Percentiles rank a stretch among this genome's conserved stretches.
Evolutionary conservation across 2,797 vertebrate genomes (phyloP).

Genomic region (Aphelocoma californica): DNA sequence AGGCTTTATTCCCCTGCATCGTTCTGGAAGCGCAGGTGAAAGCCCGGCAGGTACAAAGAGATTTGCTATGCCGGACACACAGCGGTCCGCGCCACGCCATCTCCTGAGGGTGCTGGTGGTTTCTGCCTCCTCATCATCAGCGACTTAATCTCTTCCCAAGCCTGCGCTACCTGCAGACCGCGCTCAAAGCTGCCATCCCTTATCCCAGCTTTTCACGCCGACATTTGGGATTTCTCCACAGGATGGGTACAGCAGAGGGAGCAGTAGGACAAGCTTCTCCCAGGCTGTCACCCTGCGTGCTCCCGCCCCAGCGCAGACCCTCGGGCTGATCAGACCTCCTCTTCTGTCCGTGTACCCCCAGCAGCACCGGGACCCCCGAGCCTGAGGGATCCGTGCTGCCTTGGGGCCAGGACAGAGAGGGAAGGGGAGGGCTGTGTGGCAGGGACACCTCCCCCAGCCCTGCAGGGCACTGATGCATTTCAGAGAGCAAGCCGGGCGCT

Average conservation of each 20-base stretch:
- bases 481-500: background rate
- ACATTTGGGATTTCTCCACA: conserved; percentile 40
- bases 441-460: background rate
- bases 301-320: background rate
- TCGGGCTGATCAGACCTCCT: background rate
- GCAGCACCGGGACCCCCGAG: background rate
- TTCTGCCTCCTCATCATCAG: background rate
- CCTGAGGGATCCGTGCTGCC: background rate
- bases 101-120: background rate
- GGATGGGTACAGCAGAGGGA: conserved; percentile 65
- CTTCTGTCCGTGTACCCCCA: accelerated
- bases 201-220: background rate
- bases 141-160: background rate
- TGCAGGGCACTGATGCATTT: background rate
- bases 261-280: conserved; percentile 58
- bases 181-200: background rate
- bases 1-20: background rate
- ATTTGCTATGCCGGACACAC: accelerated
- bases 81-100: accelerated
- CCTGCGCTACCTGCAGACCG: background rate
- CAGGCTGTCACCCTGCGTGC: background rate
- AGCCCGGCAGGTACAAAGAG: background rate
- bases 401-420: accelerated
- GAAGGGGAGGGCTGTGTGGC: background rate
- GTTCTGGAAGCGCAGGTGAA: background rate